Percentiles rank a stretch among this genome's conserved stretches.
phyloP scores from a whole-genome alignment of 2,888 invertebrate genomes.

The Brachylomia viminalis region DNA sequence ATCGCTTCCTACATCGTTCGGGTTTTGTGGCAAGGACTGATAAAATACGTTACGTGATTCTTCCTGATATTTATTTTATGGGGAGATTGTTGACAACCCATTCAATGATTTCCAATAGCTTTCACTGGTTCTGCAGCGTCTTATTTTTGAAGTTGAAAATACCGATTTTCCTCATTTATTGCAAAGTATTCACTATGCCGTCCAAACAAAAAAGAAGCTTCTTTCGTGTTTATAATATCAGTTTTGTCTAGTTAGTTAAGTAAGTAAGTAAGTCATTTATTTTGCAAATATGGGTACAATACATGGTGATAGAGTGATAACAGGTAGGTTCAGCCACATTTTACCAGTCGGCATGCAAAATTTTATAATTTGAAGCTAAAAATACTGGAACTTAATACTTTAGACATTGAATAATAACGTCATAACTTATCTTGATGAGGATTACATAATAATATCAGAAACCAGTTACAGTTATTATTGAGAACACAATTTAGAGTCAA shows the following conservation, averaged over 20 bases:
- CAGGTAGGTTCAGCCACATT: no score
- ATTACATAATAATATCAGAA: no score
- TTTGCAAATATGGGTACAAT: no score
- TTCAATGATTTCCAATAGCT: background rate
- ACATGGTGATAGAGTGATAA: no score
- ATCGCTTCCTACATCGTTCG: slow-evolving; percentile 48
- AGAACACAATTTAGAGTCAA: no score
- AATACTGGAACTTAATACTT: no score
- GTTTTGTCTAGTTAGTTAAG: background rate
- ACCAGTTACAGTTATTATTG: no score
- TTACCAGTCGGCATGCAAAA: no score
- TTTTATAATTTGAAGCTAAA: no score
- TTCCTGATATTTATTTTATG: slow-evolving; percentile 17
- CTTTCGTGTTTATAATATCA: background rate
- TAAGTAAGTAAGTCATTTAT: no score
- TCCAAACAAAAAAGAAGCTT: background rate
- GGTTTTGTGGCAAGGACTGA: slow-evolving; percentile 20
- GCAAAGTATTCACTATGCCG: background rate
- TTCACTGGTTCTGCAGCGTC: background rate
- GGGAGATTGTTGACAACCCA: background rate
- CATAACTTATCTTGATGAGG: no score
- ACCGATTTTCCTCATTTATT: background rate
- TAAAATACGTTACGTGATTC: slow-evolving; percentile 24
- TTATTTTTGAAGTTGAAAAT: background rate
- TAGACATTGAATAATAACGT: no score